Conservation (phyloP, 2,113 vertebrate genomes). For the Pteropus alecto region DNA sequence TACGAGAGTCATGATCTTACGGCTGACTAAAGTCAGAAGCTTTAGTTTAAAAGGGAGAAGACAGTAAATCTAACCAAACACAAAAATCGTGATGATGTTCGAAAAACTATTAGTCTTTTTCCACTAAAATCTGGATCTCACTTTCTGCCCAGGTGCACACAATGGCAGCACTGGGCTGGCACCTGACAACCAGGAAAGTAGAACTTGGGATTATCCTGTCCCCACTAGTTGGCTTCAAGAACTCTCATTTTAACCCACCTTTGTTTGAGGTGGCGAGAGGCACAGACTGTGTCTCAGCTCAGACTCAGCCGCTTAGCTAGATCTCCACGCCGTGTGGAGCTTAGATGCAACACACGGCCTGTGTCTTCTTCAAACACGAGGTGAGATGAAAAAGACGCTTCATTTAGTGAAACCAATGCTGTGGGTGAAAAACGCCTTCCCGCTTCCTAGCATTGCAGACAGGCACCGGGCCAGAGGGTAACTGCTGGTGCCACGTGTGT, state of each 20-base stretch:
- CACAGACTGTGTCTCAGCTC: not conserved
- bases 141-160: rapidly evolving
- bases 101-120: not conserved
- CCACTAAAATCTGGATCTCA: rapidly evolving
- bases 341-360: not conserved
- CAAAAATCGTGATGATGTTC: too few species aligned
- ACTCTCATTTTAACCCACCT: not conserved
- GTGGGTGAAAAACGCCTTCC: not conserved
- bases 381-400: not conserved
- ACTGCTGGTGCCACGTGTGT: rapidly evolving
- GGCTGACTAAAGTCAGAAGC: not conserved
- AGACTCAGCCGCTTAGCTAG: not conserved
- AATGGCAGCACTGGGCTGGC: not conserved
- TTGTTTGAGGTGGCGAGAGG: not conserved
- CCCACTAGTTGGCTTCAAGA: not conserved
- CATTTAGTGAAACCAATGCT: rapidly evolving
- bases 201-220: too few species aligned
- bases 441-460: rapidly evolving
- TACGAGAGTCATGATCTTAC: not conserved
- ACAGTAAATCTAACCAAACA: not conserved
- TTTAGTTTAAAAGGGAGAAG: not conserved
- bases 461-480: rapidly evolving
- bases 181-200: not conserved
- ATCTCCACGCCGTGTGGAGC: rapidly evolving
- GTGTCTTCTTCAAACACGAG: not conserved